These are phyloP conservation scores for Hydrocynus forskahlii DNA, from an alignment of 2,797 vertebrate genomes.

Conservation along the genomic window DNA sequence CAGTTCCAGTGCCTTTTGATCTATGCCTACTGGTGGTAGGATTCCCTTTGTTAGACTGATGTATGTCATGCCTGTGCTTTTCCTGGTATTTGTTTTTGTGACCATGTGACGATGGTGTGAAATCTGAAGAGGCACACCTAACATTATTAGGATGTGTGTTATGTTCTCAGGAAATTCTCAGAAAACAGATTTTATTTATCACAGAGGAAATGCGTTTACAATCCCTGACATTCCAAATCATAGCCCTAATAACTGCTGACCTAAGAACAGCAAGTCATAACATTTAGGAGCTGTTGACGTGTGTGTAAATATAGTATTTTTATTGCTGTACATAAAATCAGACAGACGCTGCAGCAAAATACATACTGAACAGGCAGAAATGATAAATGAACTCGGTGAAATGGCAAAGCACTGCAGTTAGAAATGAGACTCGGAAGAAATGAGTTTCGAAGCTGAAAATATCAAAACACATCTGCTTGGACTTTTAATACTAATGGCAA, in stretches of 20 bases:
- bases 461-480: neutral
- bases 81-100: slow-evolving; percentile 5
- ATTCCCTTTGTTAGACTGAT: neutral
- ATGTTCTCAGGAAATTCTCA: neutral
- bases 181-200: neutral
- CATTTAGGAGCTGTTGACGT: too few species aligned
- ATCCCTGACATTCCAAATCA: neutral
- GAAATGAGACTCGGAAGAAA: neutral
- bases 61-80: neutral
- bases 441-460: neutral
- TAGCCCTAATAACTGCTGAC: neutral
- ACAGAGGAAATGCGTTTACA: neutral
- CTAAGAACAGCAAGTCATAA: too few species aligned
- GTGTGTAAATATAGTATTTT: neutral
- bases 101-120: slow-evolving; percentile 11
- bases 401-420: neutral
- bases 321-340: neutral
- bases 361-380: neutral
- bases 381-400: neutral
- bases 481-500: neutral
- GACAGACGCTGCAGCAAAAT: neutral
- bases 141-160: neutral
- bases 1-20: neutral
- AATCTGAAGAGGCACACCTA: slow-evolving; percentile 10
- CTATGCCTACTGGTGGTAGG: neutral